Evolutionary conservation across 2,888 invertebrate genomes (phyloP).

Genomic region (Drosophila flavopinicola): DNA sequence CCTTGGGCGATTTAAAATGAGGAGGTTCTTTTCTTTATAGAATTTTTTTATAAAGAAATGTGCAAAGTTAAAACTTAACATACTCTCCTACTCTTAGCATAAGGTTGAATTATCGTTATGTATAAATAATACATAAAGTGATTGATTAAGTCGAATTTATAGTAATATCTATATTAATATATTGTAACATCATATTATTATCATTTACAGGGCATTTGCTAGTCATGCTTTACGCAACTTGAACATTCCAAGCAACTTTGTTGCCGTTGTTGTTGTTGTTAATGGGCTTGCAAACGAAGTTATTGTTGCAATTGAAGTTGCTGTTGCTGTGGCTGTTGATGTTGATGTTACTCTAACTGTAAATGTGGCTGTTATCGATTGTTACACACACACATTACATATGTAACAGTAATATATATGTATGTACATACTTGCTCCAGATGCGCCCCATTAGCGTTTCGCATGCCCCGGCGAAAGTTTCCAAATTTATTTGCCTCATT

Average conservation of each 20-base stretch:
- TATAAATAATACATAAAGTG: too few relatives aligned
- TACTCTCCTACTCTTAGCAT: too few relatives aligned
- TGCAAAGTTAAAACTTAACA: too few relatives aligned
- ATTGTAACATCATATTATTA: too few relatives aligned
- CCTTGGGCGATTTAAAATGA: too few relatives aligned
- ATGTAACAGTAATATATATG: conserved; percentile 3
- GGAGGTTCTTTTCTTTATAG: too few relatives aligned
- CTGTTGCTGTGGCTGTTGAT: conserved; percentile 1
- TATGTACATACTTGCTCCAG: conserved; percentile 52
- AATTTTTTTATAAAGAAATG: too few relatives aligned
- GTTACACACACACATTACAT: conserved; percentile 9
- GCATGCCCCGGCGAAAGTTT: conserved; percentile 54
- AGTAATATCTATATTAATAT: too few relatives aligned
- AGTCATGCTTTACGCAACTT: conserved; percentile 1
- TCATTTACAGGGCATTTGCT: conserved; percentile 11
- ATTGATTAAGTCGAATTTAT: too few relatives aligned
- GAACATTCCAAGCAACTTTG: not conserved
- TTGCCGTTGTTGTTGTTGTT: conserved; percentile 35
- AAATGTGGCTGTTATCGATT: conserved; percentile 58
- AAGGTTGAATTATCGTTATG: too few relatives aligned
- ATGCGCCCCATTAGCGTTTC: conserved; percentile 57
- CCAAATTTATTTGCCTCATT: conserved; percentile 74
- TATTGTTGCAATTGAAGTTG: conserved; percentile 48
- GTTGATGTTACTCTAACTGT: conserved; percentile 11
- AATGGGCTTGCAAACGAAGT: conserved; percentile 47